Conservation (phyloP, 2,113 vertebrate species). For the Triplophysa rosa region DNA sequence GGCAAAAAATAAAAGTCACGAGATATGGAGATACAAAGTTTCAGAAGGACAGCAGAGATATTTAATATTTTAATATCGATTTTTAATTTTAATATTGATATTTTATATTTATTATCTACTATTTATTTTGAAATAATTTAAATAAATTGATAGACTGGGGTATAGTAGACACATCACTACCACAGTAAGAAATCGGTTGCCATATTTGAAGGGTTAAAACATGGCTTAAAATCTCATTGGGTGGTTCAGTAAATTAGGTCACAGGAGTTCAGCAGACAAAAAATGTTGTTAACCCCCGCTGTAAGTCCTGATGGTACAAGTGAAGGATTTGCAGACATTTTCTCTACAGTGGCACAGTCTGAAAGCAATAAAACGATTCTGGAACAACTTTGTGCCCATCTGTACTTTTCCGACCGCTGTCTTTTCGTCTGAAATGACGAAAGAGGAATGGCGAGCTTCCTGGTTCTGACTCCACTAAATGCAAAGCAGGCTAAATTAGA, state of each 20-base stretch:
- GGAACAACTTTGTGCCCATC: background rate
- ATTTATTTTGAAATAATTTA: too few species aligned
- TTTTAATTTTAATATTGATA: too few species aligned
- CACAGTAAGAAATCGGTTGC: too few species aligned
- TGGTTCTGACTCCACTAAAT: conserved; percentile 33
- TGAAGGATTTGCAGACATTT: background rate
- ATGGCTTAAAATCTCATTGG: background rate
- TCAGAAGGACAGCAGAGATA: too few species aligned
- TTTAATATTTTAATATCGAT: too few species aligned
- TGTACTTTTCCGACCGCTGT: background rate
- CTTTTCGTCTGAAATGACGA: conserved; percentile 27
- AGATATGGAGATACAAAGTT: too few species aligned
- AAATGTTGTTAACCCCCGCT: background rate
- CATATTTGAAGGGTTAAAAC: background rate
- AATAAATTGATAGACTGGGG: too few species aligned
- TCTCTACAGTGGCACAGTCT: background rate
- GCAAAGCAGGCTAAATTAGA: conserved; percentile 34
- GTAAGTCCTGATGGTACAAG: background rate
- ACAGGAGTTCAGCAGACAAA: conserved; percentile 1
- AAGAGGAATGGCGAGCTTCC: conserved; percentile 9
- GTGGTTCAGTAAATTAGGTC: background rate
- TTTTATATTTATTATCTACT: too few species aligned
- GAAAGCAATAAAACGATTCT: background rate
- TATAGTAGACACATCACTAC: background rate
- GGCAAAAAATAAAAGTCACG: too few species aligned